phyloP scores from a whole-genome alignment of 2,113 vertebrate species.

The Ahaetulla prasina region DNA sequence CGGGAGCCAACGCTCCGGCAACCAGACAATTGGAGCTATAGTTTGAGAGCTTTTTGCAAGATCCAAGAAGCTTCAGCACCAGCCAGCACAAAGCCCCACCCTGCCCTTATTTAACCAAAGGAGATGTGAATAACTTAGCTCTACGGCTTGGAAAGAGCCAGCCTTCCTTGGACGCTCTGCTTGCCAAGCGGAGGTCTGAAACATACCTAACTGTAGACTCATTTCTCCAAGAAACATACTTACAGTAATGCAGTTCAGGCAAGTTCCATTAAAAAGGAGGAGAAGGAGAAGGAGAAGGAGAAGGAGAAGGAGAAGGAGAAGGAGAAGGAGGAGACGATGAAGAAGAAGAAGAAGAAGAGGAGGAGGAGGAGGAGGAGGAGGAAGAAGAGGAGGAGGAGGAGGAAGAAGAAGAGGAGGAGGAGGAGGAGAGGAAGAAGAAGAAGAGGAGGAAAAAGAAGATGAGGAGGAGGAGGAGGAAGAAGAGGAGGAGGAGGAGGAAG shows the following conservation, averaged over 20 bases:
- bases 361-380: neutral
- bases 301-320: rapidly evolving
- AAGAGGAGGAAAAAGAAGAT: neutral
- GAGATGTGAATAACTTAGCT: neutral
- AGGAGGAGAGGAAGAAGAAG: too few species aligned
- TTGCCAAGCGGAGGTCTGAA: constrained; percentile 30
- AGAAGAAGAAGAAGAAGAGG: neutral
- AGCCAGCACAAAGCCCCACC: neutral
- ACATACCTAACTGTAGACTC: constrained; percentile 34
- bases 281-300: too few species aligned
- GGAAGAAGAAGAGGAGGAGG: too few species aligned
- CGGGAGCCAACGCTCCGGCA: neutral
- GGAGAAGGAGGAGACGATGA: neutral
- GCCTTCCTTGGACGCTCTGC: neutral
- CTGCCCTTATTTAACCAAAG: constrained; percentile 16
- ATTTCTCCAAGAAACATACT: constrained; percentile 61
- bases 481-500: too few species aligned
- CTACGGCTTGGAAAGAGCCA: neutral
- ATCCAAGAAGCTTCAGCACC: neutral
- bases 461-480: too few species aligned
- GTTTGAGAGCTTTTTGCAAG: constrained; percentile 23
- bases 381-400: too few species aligned
- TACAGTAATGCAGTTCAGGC: constrained; percentile 54
- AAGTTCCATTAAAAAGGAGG: constrained; percentile 31
- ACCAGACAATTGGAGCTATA: neutral